Evolutionary conservation across 2,797 vertebrate species (phyloP).

Genomic region (Phataginus tetradactyla): DNA sequence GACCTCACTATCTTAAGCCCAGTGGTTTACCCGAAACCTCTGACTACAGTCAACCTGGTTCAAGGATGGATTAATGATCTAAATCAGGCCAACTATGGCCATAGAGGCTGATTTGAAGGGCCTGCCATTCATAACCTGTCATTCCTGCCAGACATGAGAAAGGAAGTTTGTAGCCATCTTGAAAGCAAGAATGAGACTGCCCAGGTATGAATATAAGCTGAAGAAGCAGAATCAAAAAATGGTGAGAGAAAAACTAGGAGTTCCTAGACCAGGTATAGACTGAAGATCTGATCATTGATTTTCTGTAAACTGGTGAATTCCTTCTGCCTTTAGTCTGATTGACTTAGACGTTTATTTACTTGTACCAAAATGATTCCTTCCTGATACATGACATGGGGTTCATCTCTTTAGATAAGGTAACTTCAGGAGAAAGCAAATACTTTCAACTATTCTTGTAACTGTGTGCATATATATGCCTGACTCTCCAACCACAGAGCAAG

Average conservation of each 20-base stretch:
- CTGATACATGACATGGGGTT: neutral
- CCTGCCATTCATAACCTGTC: neutral
- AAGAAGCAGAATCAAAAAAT: neutral
- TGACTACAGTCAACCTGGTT: neutral
- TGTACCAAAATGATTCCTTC: neutral
- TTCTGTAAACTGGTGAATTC: neutral
- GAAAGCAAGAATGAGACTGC: neutral
- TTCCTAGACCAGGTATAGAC: neutral
- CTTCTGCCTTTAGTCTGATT: neutral
- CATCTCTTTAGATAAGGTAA: neutral
- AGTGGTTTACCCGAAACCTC: neutral
- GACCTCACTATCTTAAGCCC: neutral
- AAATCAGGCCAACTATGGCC: neutral
- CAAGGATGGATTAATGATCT: neutral
- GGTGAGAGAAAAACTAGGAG: neutral
- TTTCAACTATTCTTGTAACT: neutral
- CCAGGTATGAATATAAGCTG: neutral
- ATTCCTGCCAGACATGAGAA: neutral
- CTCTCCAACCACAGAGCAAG: neutral
- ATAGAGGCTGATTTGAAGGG: neutral
- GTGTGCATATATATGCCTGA: neutral
- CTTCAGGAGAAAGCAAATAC: neutral
- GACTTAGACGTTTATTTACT: neutral
- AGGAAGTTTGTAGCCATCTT: neutral
- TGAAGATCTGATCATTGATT: constrained; percentile 14